Evolutionary conservation across 2,888 invertebrate genomes (phyloP).

Genomic region (Cheilosia pagana): DNA sequence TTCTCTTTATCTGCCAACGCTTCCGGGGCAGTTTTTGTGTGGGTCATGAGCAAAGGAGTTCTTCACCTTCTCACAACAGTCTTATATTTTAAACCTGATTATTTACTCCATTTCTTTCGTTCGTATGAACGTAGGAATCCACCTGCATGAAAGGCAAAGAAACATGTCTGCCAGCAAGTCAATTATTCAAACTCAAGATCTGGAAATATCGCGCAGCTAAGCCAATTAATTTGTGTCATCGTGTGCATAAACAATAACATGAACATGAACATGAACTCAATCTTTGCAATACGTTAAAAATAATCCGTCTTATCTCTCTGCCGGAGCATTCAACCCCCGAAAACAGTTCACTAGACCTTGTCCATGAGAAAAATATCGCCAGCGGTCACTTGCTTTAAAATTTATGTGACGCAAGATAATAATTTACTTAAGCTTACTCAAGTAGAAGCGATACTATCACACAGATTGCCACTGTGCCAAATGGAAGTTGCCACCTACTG

Average conservation of each 20-base stretch:
- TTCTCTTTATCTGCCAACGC: too few species aligned
- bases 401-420: constrained; percentile 68
- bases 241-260: constrained; percentile 25
- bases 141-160: too few species aligned
- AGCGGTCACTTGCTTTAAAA: constrained; percentile 67
- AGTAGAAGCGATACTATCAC: constrained; percentile 55
- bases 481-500: constrained; percentile 10
- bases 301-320: constrained; percentile 7
- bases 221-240: constrained; percentile 7
- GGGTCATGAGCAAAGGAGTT: too few species aligned
- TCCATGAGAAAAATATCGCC: constrained; percentile 44
- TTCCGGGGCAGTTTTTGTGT: too few species aligned
- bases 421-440: constrained; percentile 64
- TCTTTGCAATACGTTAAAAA: constrained; percentile 58
- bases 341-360: constrained; percentile 36
- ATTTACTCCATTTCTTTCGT: too few species aligned
- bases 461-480: constrained; percentile 50
- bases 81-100: too few species aligned
- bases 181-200: too few species aligned
- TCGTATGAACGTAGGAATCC: too few species aligned
- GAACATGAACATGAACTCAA: constrained; percentile 32
- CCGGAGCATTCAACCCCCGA: constrained; percentile 23
- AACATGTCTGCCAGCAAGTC: too few species aligned
- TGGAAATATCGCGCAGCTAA: not conserved
- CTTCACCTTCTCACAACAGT: too few species aligned